Evolutionary conservation across 2,888 invertebrate species (phyloP).

Genomic region (Athrips mouffetella): DNA sequence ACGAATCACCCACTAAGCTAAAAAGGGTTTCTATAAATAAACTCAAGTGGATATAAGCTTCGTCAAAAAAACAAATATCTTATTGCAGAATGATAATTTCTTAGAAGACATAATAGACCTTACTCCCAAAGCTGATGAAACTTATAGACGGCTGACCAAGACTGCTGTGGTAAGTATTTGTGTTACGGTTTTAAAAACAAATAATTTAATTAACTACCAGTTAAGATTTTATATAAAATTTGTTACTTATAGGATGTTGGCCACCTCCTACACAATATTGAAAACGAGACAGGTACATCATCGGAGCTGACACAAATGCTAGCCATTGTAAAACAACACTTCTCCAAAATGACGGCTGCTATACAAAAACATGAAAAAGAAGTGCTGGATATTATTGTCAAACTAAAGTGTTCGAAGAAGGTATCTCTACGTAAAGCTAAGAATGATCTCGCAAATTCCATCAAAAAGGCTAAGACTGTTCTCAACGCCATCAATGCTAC

Average conservation of each 20-base stretch:
- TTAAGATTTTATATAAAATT: too few relatives aligned
- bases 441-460: slow-evolving; percentile 40
- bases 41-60: too few relatives aligned
- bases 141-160: slow-evolving; percentile 59
- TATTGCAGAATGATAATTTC: slow-evolving; percentile 56
- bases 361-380: slow-evolving; percentile 74
- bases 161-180: slow-evolving; percentile 68
- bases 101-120: slow-evolving; percentile 46
- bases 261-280: slow-evolving; percentile 51
- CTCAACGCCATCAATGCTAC: slow-evolving; percentile 16
- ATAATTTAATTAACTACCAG: too few relatives aligned
- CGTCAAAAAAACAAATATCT: too few relatives aligned
- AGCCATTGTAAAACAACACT: slow-evolving; percentile 67
- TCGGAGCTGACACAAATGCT: slow-evolving; percentile 46
- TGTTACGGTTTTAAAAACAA: too few relatives aligned
- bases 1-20: too few relatives aligned
- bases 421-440: slow-evolving; percentile 50
- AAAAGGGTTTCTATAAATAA: too few relatives aligned
- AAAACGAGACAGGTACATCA: slow-evolving; percentile 45
- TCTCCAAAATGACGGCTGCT: slow-evolving; percentile 66
- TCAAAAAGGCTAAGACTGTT: slow-evolving; percentile 29
- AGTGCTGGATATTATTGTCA: slow-evolving; percentile 49
- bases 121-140: slow-evolving; percentile 60
- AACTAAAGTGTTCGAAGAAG: slow-evolving; percentile 47
- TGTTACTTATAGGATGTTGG: slow-evolving; percentile 58